Base-by-base conservation (phyloP, 2,113 vertebrate species). In the Rallus limicola region DNA sequence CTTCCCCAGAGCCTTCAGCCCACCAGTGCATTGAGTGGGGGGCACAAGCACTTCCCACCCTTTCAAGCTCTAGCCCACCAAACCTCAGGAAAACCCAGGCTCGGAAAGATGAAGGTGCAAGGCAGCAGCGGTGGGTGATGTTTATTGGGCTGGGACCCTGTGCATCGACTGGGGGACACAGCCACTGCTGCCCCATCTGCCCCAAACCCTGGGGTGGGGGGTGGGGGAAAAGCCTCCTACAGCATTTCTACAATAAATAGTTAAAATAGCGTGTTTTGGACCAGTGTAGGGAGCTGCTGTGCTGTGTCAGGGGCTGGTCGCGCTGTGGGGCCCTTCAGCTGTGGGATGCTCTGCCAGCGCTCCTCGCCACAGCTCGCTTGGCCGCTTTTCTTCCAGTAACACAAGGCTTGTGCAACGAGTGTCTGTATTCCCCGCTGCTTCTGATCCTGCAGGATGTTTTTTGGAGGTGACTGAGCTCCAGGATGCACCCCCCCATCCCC, bases 151-250 rank as follows among this genome's bases (percentile, higher is more conserved):
- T 1, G 1, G 67, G 38, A 28, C 23, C 42, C 31, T 16, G 3
- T 0, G 0, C 6, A 5, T 28, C 24, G 40, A 50, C 26, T 2
- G 9, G 19, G 44, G 25, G 11, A 17, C 3, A 44, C 1, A 3
- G 36, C 15, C 2, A 9, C 29, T 62, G 55, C 63, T 86, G 26
- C 31, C 34, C 6, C 13, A 0, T 44, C 48, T 76, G 58, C 42
- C 48, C 16, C 0, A 0, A 52, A 6, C 1, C 3, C 28, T 2
- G 2, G 23, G 59, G 33, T 2, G 2, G 3, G 6, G 4, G 24
- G n/a, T 2, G 10, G 5, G 9, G 5, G 13, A 65, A 19, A 33
- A 86, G 68, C 60, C 13, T 88, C 28, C 79, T 88, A 25, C 26
- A 62, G 42, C 14, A 33, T 58, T 60, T 48, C 71, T 94, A 77